A percentile compares a stretch with the other conserved stretches of the same genome.
Evolutionary conservation across 1,140 invertebrate genomes (phyloP).

Genomic region (Teleogryllus occipitalis): DNA sequence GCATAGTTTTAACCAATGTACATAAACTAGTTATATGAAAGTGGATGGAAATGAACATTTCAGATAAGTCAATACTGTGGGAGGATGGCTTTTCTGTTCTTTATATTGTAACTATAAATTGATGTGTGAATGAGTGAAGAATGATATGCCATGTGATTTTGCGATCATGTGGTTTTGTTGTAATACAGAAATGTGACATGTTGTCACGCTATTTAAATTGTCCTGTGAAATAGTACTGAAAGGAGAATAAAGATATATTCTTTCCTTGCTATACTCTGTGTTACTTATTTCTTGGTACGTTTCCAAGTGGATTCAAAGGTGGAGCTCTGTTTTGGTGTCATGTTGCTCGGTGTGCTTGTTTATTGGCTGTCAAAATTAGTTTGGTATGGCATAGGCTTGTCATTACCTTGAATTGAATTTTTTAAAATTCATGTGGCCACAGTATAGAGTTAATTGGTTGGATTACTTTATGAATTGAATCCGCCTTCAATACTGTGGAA

Average conservation of each 20-base stretch:
- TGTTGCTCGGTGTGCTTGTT: constrained; percentile 49
- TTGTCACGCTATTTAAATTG: constrained; percentile 23
- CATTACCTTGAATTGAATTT: constrained; percentile 11
- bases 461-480: neutral
- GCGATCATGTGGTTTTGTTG: constrained; percentile 13
- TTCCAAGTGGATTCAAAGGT: constrained; percentile 47
- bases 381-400: constrained; percentile 44
- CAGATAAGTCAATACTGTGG: too few relatives aligned
- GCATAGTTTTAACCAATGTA: neutral
- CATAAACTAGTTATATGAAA: neutral
- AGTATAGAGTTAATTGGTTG: neutral
- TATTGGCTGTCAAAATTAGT: constrained; percentile 39
- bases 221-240: constrained; percentile 9
- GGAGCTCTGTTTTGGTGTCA: constrained; percentile 54
- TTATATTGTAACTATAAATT: neutral
- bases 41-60: neutral
- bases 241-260: constrained; percentile 25
- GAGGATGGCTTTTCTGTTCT: neutral
- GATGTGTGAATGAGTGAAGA: neutral
- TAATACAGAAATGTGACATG: constrained; percentile 25
- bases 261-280: constrained; percentile 27
- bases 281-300: constrained; percentile 42
- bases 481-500: neutral
- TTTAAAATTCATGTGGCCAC: neutral
- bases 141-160: constrained; percentile 11